Evolutionary conservation across 2,797 vertebrate genomes (phyloP).

Genomic region (Triplophysa yarkandensis): DNA sequence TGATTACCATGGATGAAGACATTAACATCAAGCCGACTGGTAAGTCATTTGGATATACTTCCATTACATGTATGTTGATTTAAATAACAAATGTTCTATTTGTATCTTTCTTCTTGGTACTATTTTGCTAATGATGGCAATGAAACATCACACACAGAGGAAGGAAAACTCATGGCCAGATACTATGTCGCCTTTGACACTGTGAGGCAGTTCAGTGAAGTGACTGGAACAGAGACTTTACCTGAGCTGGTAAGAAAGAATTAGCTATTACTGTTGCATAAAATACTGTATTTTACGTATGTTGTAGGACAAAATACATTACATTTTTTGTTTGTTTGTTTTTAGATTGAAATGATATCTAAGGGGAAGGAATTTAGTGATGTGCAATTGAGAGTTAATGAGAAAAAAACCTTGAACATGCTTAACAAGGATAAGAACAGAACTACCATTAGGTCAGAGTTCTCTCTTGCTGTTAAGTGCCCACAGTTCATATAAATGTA

Average conservation of each 20-base stretch:
- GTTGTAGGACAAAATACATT: background rate
- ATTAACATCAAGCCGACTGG: slow-evolving; percentile 94
- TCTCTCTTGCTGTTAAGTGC: background rate
- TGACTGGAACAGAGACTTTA: slow-evolving; percentile 86
- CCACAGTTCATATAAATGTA: background rate
- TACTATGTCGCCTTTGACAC: slow-evolving; percentile 96
- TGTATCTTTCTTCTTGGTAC: background rate
- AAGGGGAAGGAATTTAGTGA: slow-evolving; percentile 88
- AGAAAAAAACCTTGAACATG: slow-evolving; percentile 88
- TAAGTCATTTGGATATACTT: slow-evolving; percentile 58
- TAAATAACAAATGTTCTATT: background rate
- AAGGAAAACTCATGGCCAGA: slow-evolving; percentile 91
- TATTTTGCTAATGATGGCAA: background rate
- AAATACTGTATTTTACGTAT: too few relatives aligned
- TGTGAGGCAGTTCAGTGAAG: slow-evolving; percentile 86
- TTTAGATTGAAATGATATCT: slow-evolving; percentile 86
- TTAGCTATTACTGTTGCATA: background rate
- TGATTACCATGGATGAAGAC: slow-evolving; percentile 92
- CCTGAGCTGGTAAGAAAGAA: slow-evolving; percentile 84
- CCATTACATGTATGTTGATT: background rate
- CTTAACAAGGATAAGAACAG: slow-evolving; percentile 93
- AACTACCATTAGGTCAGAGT: slow-evolving; percentile 86
- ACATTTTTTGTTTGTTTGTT: background rate
- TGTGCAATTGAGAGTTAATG: slow-evolving; percentile 88
- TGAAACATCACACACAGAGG: slow-evolving; percentile 71